These are phyloP conservation scores for Diaphora mendica DNA, from an alignment of 2,888 invertebrate genomes.

Conservation along the genomic window DNA sequence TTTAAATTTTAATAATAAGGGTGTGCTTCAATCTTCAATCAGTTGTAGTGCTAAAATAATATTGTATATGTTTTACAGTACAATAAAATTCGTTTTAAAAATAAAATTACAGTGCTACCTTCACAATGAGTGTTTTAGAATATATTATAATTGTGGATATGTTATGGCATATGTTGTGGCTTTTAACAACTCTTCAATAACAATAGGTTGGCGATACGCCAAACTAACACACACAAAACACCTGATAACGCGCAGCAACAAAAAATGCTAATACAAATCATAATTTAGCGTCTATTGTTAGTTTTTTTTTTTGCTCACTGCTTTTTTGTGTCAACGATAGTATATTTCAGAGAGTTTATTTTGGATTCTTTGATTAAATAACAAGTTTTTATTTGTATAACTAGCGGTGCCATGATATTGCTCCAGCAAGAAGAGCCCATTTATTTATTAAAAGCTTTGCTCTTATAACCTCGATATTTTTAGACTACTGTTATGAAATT, in stretches of 20 bases:
- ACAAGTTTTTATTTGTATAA: not conserved
- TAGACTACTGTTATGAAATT: not conserved
- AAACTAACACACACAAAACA: slow-evolving; percentile 64
- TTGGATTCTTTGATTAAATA: slow-evolving; percentile 2
- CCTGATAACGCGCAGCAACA: slow-evolving; percentile 57
- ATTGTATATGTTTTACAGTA: too few relatives aligned
- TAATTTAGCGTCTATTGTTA: slow-evolving; percentile 42
- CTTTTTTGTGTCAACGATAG: slow-evolving; percentile 23
- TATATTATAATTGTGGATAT: slow-evolving; percentile 26
- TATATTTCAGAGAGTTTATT: slow-evolving; percentile 23
- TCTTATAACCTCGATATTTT: not conserved
- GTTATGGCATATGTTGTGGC: slow-evolving; percentile 28
- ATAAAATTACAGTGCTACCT: not conserved
- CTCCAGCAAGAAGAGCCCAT: not conserved
- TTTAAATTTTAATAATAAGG: too few relatives aligned
- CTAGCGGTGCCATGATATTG: not conserved
- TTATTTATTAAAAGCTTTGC: not conserved
- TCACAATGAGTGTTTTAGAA: slow-evolving; percentile 18
- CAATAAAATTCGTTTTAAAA: not conserved
- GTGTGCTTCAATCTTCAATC: not conserved
- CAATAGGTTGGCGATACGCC: slow-evolving; percentile 67
- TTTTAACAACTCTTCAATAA: slow-evolving; percentile 62
- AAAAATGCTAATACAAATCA: slow-evolving; percentile 50
- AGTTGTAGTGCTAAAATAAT: not conserved
- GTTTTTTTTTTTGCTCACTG: slow-evolving; percentile 24